Conservation (phyloP, 2,888 invertebrate species). For the Syrphus vitripennis region DNA sequence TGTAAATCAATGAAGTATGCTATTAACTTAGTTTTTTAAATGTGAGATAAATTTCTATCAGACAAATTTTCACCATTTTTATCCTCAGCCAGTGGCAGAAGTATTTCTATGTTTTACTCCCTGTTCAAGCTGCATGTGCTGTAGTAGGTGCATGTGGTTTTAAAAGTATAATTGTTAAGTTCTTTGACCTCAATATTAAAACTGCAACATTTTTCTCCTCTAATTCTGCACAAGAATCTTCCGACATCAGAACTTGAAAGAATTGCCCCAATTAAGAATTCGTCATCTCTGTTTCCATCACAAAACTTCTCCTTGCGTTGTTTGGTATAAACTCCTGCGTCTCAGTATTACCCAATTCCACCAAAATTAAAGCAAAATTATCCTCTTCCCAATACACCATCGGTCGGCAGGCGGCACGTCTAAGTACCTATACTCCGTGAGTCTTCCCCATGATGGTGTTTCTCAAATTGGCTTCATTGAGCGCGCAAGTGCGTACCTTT, state of each 20-base stretch:
- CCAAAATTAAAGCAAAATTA: slow-evolving; percentile 1
- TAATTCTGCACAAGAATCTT: neutral
- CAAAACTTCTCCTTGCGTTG: neutral
- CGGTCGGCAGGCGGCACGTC: neutral
- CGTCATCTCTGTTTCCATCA: neutral
- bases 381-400: slow-evolving; percentile 4
- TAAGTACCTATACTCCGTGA: neutral
- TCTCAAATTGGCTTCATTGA: slow-evolving; percentile 43
- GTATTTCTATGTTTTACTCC: too few relatives aligned
- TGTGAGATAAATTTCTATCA: too few relatives aligned
- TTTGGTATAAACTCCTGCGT: neutral
- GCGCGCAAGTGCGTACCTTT: slow-evolving; percentile 64
- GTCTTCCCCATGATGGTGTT: slow-evolving; percentile 33
- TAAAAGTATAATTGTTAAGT: too few relatives aligned
- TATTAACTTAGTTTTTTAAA: too few relatives aligned
- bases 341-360: neutral
- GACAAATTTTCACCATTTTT: too few relatives aligned
- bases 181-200: neutral
- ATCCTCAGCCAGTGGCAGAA: too few relatives aligned
- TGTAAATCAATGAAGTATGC: too few relatives aligned
- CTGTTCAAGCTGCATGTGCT: too few relatives aligned
- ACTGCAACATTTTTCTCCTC: neutral
- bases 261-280: neutral
- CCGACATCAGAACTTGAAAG: neutral
- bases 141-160: too few relatives aligned